Evolutionary conservation across 2,797 vertebrate species (phyloP).

Genomic region (Xenentodon cancila): DNA sequence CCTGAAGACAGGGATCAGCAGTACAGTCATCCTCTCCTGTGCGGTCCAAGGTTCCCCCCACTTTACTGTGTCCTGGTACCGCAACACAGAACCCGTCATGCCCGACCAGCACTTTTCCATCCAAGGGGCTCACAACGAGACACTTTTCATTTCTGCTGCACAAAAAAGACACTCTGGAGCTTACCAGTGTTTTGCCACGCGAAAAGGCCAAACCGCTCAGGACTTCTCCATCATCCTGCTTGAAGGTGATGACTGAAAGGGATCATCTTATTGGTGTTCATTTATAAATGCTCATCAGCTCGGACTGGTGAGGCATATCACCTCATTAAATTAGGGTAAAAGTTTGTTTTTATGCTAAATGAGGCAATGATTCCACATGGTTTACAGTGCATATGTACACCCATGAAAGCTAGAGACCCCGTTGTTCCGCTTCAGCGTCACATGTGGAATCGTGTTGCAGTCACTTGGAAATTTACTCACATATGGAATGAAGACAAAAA

Average conservation of each 20-base stretch:
- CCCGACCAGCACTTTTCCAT: conserved; percentile 95
- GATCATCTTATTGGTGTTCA: background rate
- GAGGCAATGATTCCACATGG: conserved; percentile 3
- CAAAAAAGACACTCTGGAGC: conserved; percentile 98
- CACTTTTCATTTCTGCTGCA: conserved; percentile 93
- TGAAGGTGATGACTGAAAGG: conserved; percentile 82
- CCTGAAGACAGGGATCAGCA: conserved; percentile 97
- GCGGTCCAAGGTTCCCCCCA: conserved; percentile 93
- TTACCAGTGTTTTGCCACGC: conserved; percentile 97
- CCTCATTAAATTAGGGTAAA: background rate
- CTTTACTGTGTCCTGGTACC: conserved; percentile 93
- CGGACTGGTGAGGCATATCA: background rate
- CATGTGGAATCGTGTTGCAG: background rate
- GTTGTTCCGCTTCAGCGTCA: background rate
- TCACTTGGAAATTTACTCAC: conserved; percentile 2
- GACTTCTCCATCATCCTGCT: conserved; percentile 95
- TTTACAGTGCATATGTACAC: conserved; percentile 11
- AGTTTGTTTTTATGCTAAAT: conserved; percentile 1
- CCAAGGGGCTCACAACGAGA: conserved; percentile 96
- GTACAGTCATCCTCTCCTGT: conserved; percentile 96
- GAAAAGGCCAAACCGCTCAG: conserved; percentile 93
- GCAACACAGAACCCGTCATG: conserved; percentile 92
- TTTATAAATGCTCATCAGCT: background rate
- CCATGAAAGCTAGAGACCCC: background rate
- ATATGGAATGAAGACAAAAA: background rate